Conservation (phyloP, 2,113 vertebrate genomes). For the Hemibagrus wyckioides region DNA sequence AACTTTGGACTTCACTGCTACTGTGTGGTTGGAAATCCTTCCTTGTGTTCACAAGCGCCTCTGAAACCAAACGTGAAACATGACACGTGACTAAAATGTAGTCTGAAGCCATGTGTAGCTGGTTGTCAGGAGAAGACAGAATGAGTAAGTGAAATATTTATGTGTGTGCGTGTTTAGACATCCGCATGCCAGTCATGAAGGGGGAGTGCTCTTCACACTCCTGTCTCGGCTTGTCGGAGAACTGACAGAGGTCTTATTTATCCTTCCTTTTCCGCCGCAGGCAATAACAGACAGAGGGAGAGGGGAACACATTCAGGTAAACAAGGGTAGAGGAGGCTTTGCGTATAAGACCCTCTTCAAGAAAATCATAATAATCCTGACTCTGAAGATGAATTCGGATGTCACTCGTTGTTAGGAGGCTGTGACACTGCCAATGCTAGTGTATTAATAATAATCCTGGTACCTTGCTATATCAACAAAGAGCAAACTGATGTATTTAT, state of each 20-base stretch:
- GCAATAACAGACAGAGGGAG: constrained; percentile 55
- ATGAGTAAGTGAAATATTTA: constrained; percentile 19
- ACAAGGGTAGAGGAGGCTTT: constrained; percentile 68
- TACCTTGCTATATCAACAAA: background rate
- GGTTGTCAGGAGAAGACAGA: constrained; percentile 12
- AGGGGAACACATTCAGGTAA: constrained; percentile 56
- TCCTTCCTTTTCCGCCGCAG: constrained; percentile 54
- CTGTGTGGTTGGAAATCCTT: background rate
- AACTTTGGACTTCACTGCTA: background rate
- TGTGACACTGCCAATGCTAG: constrained; percentile 4
- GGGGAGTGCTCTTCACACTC: constrained; percentile 49
- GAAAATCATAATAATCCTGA: constrained; percentile 54
- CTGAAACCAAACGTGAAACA: background rate
- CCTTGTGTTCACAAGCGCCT: background rate
- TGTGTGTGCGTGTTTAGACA: constrained; percentile 14
- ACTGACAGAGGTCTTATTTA: constrained; percentile 57
- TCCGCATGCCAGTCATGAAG: constrained; percentile 14
- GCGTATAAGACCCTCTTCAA: constrained; percentile 56
- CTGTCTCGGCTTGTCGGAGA: constrained; percentile 45
- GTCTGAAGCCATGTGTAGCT: background rate
- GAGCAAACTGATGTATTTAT: background rate
- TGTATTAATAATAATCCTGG: constrained; percentile 9
- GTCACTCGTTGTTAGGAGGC: constrained; percentile 49
- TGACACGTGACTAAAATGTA: background rate
- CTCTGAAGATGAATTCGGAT: constrained; percentile 61